Evolutionary conservation across 2,888 invertebrate species (phyloP).

Genomic region (Euclidia mi): DNA sequence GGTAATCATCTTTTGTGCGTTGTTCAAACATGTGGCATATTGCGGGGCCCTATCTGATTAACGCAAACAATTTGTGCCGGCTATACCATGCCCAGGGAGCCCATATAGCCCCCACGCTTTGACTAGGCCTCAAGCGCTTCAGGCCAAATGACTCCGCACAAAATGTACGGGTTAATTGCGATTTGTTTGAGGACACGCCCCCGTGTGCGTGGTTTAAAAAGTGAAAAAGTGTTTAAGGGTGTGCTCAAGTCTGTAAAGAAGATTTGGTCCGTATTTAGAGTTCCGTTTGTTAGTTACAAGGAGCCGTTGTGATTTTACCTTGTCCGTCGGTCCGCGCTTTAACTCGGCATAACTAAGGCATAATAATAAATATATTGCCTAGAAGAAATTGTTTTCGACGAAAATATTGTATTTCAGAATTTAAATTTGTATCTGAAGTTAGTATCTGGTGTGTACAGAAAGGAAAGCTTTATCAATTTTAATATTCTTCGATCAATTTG

Average conservation of each 20-base stretch:
- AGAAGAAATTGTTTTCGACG: too few species aligned
- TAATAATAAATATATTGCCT: too few species aligned
- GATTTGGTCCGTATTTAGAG: not conserved
- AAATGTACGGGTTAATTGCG: conserved; percentile 75
- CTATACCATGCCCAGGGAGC: conserved; percentile 27
- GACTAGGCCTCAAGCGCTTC: conserved; percentile 44
- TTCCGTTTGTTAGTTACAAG: too few species aligned
- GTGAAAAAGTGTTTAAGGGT: conserved; percentile 16
- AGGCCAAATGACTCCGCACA: conserved; percentile 60
- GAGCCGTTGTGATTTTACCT: too few species aligned
- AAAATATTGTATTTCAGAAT: too few species aligned
- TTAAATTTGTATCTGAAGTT: too few species aligned
- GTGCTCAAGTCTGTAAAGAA: conserved; percentile 15
- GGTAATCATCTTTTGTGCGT: conserved; percentile 67
- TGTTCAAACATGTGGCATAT: conserved; percentile 82
- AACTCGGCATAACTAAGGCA: too few species aligned
- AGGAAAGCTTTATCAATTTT: too few species aligned
- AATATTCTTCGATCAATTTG: too few species aligned
- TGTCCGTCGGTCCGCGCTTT: too few species aligned
- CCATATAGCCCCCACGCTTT: conserved; percentile 23
- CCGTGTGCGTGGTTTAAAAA: conserved; percentile 48
- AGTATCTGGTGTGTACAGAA: too few species aligned
- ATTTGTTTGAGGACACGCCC: conserved; percentile 72
- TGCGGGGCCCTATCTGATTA: conserved; percentile 83
- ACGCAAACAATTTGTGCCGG: conserved; percentile 77